Evolutionary conservation across 92 coral and sea anemone genomes (phyloP).

Genomic region (Phenganax stokvisi): DNA sequence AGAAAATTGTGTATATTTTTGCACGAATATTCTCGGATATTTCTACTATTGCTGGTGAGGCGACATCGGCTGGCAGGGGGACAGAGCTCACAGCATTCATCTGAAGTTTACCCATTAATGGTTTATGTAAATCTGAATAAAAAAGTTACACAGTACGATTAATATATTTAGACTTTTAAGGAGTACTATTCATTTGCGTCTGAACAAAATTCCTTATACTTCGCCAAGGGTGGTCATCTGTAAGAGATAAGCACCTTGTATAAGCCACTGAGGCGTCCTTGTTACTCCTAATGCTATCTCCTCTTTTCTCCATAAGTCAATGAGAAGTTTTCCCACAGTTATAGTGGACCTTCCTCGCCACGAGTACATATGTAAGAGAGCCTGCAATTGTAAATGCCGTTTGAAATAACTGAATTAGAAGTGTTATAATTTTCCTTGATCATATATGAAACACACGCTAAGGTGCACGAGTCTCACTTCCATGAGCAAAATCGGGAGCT

Average conservation of each 20-base stretch:
- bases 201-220: neutral
- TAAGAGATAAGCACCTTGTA: conserved; percentile 8
- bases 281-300: conserved; percentile 71
- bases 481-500: no score
- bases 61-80: conserved; percentile 82
- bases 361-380: conserved; percentile 72
- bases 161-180: neutral
- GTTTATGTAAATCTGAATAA: conserved; percentile 64
- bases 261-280: conserved; percentile 32
- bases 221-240: neutral
- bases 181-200: neutral
- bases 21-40: conserved; percentile 97
- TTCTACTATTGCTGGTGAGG: conserved; percentile 88
- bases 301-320: conserved; percentile 86
- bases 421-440: no score
- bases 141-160: neutral
- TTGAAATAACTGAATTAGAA: no score
- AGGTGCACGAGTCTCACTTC: no score
- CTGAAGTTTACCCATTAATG: conserved; percentile 77
- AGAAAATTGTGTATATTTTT: conserved; percentile 83
- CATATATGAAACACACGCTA: no score
- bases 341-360: conserved; percentile 79
- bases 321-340: conserved; percentile 75
- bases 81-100: conserved; percentile 61
- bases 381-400: conserved; percentile 32